Evolutionary conservation across 92 coral and sea anemone species (phyloP), one percentile per base, ranked within the genome.

Genomic region (Phenganax marumi): DNA sequence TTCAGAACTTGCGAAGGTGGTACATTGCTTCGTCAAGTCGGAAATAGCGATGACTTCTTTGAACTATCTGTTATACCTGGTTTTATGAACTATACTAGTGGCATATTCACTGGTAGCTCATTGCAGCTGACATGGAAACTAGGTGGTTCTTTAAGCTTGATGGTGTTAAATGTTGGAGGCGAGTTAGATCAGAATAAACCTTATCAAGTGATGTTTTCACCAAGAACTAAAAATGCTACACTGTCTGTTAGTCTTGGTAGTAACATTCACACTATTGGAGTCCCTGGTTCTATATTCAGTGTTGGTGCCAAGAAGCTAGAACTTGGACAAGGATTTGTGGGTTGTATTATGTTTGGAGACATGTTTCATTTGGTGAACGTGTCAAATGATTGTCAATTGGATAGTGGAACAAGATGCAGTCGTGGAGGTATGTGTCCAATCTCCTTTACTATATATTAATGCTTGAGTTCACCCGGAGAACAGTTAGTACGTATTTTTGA

Each of bases 1-100:
- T 92, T 95, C 75, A 90, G 86, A 84, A 95, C 98, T 85, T 95
- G 98, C 69, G 53, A 68, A 6, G 98, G 98, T 66, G 98, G 98
- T n/a, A 83, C 68, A 17, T 73, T 95, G 81, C 79, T 95, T 8
- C 80, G 74, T 50, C 98, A 95, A 86, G 75, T 7, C 48, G 98
- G 98, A 18, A 56, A 68, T 50, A 73, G 62, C 7, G 84, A 60
- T 61, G 88, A 86, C 68, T 87, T 85, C 48, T 70, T 95, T 74
- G 68, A 88, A 10, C 83, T 95, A 52, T 82, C 76, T 60, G 93
- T 95, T 76, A 84, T 86, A 12, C 93, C 88, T 24, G 89, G 90
- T 49, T 73, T 49, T 6, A 93, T 95, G 66, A 78, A 89, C 81
- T 89, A 90, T 65, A 88, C 93, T 19, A 47, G 80, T 1, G 80